Evolutionary conservation across 64 coral and sea anemone genomes (phyloP).

Genomic region (Acropora tenuis): DNA sequence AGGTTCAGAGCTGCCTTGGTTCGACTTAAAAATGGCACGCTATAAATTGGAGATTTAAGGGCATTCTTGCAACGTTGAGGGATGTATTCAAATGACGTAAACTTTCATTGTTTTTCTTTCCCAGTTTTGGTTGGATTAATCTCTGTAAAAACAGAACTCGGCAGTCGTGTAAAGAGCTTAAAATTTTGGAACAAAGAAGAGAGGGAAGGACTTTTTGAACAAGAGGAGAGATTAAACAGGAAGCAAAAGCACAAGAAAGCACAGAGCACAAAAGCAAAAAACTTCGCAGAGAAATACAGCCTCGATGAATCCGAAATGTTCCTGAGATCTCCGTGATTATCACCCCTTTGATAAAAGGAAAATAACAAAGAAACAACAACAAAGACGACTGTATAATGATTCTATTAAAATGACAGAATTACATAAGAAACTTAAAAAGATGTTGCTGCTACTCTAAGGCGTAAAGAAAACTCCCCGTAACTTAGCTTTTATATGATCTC

Average conservation of each 20-base stretch:
- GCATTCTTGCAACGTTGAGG: too few species aligned
- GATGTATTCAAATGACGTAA: too few species aligned
- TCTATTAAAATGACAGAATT: too few species aligned
- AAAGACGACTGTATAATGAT: too few species aligned
- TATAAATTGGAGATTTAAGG: too few species aligned
- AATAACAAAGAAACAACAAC: too few species aligned
- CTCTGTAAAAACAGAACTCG: conserved; percentile 21
- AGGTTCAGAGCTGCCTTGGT: too few species aligned
- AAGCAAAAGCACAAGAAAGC: conserved; percentile 48
- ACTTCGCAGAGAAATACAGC: conserved; percentile 50
- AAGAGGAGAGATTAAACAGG: conserved; percentile 32
- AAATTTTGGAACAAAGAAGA: neutral
- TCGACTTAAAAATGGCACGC: too few species aligned
- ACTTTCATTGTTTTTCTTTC: neutral
- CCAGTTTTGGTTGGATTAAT: neutral
- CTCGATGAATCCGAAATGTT: neutral
- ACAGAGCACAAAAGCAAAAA: conserved; percentile 24
- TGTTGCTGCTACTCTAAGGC: too few species aligned
- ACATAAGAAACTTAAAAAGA: too few species aligned
- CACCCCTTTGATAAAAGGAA: neutral
- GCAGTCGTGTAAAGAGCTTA: neutral
- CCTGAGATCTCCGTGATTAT: neutral
- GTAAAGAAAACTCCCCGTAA: too few species aligned
- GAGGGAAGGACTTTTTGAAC: conserved; percentile 24
- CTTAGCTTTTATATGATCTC: too few species aligned